phyloP scores from a whole-genome alignment of 2,797 vertebrate species.

The Scomberomorus guttatus region DNA sequence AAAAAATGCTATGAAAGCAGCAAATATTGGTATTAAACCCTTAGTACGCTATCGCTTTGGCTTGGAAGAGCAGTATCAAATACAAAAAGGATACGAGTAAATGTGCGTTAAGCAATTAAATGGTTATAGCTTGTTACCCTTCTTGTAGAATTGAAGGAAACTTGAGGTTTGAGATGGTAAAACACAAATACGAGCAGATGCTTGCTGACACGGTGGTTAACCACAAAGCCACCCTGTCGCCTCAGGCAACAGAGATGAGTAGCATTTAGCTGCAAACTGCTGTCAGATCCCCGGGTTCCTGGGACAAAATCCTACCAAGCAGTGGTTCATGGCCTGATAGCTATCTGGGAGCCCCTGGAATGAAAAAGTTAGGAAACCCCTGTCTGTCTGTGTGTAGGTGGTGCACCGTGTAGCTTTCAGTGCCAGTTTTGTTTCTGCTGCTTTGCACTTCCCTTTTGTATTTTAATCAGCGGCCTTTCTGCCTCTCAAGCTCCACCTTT shows the following conservation, averaged over 20 bases:
- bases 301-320: constrained; percentile 19
- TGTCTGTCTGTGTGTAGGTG: constrained; percentile 22
- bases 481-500: constrained; percentile 73
- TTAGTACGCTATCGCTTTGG: constrained; percentile 6
- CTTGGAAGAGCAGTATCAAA: not conserved
- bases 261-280: constrained; percentile 23
- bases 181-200: constrained; percentile 42
- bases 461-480: constrained; percentile 72
- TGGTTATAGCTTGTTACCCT: not conserved
- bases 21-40: constrained; percentile 8
- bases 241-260: constrained; percentile 22
- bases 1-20: constrained; percentile 5
- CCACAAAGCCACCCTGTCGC: constrained; percentile 17
- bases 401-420: constrained; percentile 34
- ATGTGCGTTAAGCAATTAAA: constrained; percentile 19
- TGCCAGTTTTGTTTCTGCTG: constrained; percentile 58
- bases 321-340: constrained; percentile 14
- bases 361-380: constrained; percentile 50
- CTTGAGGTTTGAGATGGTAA: not conserved
- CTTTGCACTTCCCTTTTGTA: constrained; percentile 68
- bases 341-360: constrained; percentile 29
- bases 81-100: not conserved
- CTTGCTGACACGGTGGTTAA: constrained; percentile 10
- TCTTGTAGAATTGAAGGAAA: constrained; percentile 8
- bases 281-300: constrained; percentile 11